Conservation (phyloP, 2,888 invertebrate genomes). For the Alloscopus bannaensis region DNA sequence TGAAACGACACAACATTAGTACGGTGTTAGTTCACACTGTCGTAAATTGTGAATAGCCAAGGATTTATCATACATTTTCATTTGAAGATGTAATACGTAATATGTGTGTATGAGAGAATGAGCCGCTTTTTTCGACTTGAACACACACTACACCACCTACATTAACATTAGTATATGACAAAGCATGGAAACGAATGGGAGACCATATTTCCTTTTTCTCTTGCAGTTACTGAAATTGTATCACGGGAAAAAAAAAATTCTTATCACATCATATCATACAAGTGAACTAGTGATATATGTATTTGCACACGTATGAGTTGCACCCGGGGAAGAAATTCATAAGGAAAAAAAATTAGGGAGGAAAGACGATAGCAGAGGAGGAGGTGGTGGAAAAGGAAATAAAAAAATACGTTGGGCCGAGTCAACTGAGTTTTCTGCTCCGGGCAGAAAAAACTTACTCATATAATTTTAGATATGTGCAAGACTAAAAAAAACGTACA, state of each 20-base stretch:
- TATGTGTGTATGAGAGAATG: conserved; percentile 4
- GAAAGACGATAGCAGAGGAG: conserved; percentile 53
- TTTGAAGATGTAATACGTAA: conserved; percentile 39
- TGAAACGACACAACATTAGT: conserved; percentile 11
- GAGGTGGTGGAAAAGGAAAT: conserved; percentile 40
- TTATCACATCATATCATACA: conserved; percentile 54
- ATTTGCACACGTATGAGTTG: neutral
- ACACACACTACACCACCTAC: no score
- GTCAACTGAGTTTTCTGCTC: conserved; percentile 51
- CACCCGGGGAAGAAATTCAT: neutral
- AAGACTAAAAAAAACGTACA: conserved; percentile 29
- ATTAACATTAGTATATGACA: conserved; percentile 14
- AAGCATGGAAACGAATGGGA: conserved; percentile 26
- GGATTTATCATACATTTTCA: conserved; percentile 63
- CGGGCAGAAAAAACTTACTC: conserved; percentile 53
- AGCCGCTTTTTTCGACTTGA: conserved; percentile 13
- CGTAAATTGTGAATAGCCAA: conserved; percentile 48
- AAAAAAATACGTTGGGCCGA: conserved; percentile 45
- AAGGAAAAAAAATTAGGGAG: conserved; percentile 47
- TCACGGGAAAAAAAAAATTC: conserved; percentile 7
- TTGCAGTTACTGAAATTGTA: neutral
- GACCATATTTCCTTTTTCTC: conserved; percentile 4
- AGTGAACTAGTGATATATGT: conserved; percentile 14
- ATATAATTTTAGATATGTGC: conserved; percentile 54
- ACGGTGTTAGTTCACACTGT: neutral